These are phyloP conservation scores for Coranthus polyacanthus DNA, from an alignment of 2,797 vertebrate species.

Conservation along the genomic window DNA sequence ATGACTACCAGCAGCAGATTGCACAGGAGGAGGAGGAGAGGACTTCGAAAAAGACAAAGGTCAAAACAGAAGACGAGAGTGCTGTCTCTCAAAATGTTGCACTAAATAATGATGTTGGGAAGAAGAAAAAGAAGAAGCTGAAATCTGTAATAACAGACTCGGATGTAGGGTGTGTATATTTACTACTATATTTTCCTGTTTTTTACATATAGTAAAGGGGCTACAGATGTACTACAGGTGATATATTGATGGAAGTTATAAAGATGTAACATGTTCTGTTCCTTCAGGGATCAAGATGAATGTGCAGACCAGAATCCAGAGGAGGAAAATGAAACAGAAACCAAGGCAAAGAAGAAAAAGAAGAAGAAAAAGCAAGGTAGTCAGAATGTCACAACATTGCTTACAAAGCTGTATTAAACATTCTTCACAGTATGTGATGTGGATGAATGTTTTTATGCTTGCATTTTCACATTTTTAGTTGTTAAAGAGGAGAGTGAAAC, in stretches of 20 bases:
- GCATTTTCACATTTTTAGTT: slow-evolving; percentile 50
- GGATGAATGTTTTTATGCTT: background rate
- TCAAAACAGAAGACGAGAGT: slow-evolving; percentile 83
- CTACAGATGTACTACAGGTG: slow-evolving; percentile 40
- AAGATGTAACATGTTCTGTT: slow-evolving; percentile 7
- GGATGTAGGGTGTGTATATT: slow-evolving; percentile 76
- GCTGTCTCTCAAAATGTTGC: slow-evolving; percentile 65
- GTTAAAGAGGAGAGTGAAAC: slow-evolving; percentile 68
- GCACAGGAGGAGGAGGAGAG: slow-evolving; percentile 88
- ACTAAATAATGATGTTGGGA: slow-evolving; percentile 87
- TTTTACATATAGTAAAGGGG: background rate
- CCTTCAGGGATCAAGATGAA: slow-evolving; percentile 65
- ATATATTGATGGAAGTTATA: slow-evolving; percentile 30
- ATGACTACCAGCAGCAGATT: slow-evolving; percentile 89
- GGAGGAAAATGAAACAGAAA: slow-evolving; percentile 78
- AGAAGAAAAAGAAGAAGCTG: slow-evolving; percentile 93
- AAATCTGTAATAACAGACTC: slow-evolving; percentile 73
- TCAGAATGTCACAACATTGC: background rate
- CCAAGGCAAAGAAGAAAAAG: slow-evolving; percentile 88
- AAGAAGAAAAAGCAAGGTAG: slow-evolving; percentile 85
- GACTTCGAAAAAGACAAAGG: slow-evolving; percentile 83
- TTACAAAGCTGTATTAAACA: background rate
- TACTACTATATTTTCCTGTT: slow-evolving; percentile 4
- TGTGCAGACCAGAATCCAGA: slow-evolving; percentile 63
- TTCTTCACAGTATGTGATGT: background rate